Evolutionary conservation across 2,113 vertebrate species (phyloP).

Genomic region (Antechinus flavipes): DNA sequence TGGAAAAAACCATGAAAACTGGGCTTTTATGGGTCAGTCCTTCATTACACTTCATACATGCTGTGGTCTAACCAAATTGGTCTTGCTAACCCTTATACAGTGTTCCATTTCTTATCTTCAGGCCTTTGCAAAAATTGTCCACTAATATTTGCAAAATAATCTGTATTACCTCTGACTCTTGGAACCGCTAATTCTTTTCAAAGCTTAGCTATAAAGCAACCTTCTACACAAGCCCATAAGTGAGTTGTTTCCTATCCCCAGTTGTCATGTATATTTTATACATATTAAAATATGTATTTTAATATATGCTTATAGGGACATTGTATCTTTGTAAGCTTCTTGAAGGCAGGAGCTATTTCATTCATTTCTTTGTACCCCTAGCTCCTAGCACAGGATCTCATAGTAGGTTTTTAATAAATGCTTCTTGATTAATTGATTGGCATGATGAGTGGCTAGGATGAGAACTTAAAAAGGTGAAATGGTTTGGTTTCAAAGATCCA

Average conservation of each 20-base stretch:
- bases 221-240: background rate
- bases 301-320: background rate
- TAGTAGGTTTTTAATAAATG: background rate
- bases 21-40: background rate
- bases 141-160: background rate
- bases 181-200: background rate
- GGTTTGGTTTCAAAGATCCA: background rate
- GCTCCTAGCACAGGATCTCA: background rate
- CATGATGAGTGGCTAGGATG: background rate
- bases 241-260: background rate
- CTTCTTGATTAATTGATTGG: background rate
- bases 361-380: background rate
- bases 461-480: background rate
- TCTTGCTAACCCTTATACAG: background rate
- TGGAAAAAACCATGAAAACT: background rate
- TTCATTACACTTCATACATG: background rate
- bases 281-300: background rate
- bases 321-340: background rate
- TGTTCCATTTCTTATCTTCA: background rate
- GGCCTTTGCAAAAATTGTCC: background rate
- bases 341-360: background rate
- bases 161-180: background rate
- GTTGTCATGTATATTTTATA: background rate
- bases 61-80: background rate
- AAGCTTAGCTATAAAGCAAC: background rate